phyloP scores from a whole-genome alignment of 2,888 invertebrate genomes.

The Palloptera scutellata region DNA sequence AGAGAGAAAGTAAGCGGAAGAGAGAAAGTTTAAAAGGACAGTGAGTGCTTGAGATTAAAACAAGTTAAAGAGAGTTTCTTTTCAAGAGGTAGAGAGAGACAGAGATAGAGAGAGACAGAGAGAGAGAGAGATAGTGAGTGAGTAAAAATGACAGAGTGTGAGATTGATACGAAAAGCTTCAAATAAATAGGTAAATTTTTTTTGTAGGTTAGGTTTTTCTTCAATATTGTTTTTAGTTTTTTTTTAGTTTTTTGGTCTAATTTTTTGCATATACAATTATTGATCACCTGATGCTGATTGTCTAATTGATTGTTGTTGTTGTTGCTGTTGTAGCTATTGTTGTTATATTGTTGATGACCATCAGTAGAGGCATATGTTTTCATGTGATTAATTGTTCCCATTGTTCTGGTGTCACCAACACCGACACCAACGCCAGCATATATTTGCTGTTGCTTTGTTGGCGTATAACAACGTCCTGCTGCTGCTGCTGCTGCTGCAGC shows the following conservation, averaged over 20 bases:
- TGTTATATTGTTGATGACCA: neutral
- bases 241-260: conserved; percentile 12
- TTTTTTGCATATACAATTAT: conserved; percentile 26
- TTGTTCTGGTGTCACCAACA: conserved; percentile 30
- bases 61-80: conserved; percentile 8
- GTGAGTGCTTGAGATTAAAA: conserved; percentile 12
- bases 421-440: conserved; percentile 24
- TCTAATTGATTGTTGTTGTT: conserved; percentile 42
- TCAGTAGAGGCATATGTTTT: conserved; percentile 1
- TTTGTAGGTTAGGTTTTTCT: no score
- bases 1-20: conserved; percentile 28
- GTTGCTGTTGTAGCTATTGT: conserved; percentile 23
- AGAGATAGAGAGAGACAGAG: no score
- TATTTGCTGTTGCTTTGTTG: conserved; percentile 2
- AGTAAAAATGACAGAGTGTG: no score
- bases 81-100: conserved; percentile 17
- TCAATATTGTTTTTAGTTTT: conserved; percentile 15
- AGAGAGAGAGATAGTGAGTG: no score
- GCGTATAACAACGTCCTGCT: neutral
- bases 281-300: conserved; percentile 60
- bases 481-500: conserved; percentile 12
- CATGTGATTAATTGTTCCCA: conserved; percentile 46
- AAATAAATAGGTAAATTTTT: no score
- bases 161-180: no score
- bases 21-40: conserved; percentile 3